These are phyloP conservation scores for Thryonomys swinderianus DNA, from an alignment of 2,113 vertebrate genomes.

Conservation along the genomic window DNA sequence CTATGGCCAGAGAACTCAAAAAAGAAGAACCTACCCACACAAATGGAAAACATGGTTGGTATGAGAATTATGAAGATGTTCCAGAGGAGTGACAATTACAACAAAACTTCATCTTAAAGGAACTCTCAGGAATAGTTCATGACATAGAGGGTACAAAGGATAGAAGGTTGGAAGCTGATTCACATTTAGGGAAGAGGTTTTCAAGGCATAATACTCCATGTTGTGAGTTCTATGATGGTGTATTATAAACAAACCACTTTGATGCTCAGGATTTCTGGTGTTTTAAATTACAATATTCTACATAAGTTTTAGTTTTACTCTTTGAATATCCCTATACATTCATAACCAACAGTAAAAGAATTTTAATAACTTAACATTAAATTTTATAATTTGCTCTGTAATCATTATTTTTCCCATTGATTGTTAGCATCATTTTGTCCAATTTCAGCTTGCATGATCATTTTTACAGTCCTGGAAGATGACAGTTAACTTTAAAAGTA, in stretches of 20 bases:
- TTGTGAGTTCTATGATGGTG: not conserved
- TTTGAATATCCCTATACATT: not conserved
- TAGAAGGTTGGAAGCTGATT: not conserved
- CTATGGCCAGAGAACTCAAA: not conserved
- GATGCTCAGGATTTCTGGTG: not conserved
- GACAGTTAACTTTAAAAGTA: not conserved
- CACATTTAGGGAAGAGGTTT: not conserved
- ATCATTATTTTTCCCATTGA: not conserved
- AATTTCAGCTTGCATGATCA: not conserved
- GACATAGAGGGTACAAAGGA: not conserved
- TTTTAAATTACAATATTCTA: not conserved
- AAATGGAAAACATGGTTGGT: not conserved
- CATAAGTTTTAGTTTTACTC: conserved; percentile 10
- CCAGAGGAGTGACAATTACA: not conserved
- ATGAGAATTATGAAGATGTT: not conserved
- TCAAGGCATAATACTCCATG: not conserved
- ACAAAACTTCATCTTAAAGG: not conserved
- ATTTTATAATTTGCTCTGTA: not conserved
- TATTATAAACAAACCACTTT: not conserved
- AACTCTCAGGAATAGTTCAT: not conserved
- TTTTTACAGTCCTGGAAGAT: not conserved
- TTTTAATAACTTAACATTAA: not conserved
- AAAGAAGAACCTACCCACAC: not conserved
- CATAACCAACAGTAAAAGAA: not conserved
- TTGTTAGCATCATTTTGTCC: not conserved